phyloP scores from a whole-genome alignment of 1,140 invertebrate species.

The Listronotus oregonensis region DNA sequence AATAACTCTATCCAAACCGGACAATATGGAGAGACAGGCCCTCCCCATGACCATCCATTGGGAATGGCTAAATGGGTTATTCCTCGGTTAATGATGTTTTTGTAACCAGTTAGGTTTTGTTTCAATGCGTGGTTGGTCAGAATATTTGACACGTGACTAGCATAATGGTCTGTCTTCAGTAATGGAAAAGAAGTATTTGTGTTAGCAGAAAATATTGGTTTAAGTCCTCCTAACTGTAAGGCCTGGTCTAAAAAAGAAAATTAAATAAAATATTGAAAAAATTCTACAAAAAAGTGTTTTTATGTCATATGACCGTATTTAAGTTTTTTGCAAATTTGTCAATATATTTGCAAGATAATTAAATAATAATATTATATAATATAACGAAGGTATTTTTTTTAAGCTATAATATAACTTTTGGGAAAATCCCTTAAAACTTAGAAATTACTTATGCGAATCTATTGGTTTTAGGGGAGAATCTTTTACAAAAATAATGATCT shows the following conservation, averaged over 20 bases:
- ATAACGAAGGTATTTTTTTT: too few relatives aligned
- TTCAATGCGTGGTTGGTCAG: slow-evolving; percentile 39
- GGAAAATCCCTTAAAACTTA: too few relatives aligned
- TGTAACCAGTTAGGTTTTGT: slow-evolving; percentile 59
- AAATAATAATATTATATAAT: too few relatives aligned
- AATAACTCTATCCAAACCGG: slow-evolving; percentile 70
- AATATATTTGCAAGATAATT: too few relatives aligned
- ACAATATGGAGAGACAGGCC: slow-evolving; percentile 71
- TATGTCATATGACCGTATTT: too few relatives aligned
- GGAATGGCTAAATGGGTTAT: slow-evolving; percentile 76
- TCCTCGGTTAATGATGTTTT: slow-evolving; percentile 65
- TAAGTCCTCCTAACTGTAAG: slow-evolving; percentile 38
- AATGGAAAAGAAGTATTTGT: slow-evolving; percentile 46
- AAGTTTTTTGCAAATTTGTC: too few relatives aligned
- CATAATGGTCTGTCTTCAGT: slow-evolving; percentile 11
- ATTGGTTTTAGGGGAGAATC: too few relatives aligned
- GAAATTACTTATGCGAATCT: too few relatives aligned
- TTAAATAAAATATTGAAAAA: background rate
- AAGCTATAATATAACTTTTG: too few relatives aligned
- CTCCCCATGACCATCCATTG: slow-evolving; percentile 80
- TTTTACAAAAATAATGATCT: too few relatives aligned
- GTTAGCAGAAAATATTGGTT: slow-evolving; percentile 43
- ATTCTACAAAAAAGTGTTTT: too few relatives aligned
- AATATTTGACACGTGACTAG: slow-evolving; percentile 46
- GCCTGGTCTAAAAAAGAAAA: slow-evolving; percentile 36